Percentiles rank a stretch among this genome's conserved stretches.
Conservation (phyloP, 2,888 invertebrate genomes). For the Pristionchus fissidentatus region DNA sequence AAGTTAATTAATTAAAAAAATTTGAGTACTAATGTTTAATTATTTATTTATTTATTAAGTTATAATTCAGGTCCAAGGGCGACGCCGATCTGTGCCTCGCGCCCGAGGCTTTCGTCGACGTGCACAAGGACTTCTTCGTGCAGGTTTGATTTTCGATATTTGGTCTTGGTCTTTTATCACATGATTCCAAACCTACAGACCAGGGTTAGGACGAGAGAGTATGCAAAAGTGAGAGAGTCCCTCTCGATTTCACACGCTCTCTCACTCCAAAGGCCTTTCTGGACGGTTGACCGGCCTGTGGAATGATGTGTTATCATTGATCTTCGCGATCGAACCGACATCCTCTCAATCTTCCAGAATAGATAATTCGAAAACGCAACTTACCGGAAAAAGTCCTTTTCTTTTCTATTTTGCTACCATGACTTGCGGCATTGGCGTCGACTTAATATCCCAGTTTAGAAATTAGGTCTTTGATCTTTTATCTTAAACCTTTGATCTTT, state of each 20-base stretch:
- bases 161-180: no score
- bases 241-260: no score
- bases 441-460: background rate
- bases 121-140: constrained; percentile 23
- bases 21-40: background rate
- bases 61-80: background rate
- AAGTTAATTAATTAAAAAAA: no score
- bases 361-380: no score
- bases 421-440: background rate
- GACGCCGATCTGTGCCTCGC: constrained; percentile 19
- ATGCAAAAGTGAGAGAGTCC: no score
- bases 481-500: no score
- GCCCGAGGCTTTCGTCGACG: background rate
- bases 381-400: no score
- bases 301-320: background rate
- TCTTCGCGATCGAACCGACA: background rate
- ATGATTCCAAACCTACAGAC: no score
- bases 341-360: background rate
- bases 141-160: constrained; percentile 20
- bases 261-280: no score
- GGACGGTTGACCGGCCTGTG: no score
- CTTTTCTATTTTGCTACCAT: no score
- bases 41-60: background rate
- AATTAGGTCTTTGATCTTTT: background rate
- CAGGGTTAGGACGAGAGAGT: no score